These are phyloP conservation scores for Leptoteleia sp. DNA, from an alignment of 1,140 invertebrate genomes.

Conservation along the genomic window DNA sequence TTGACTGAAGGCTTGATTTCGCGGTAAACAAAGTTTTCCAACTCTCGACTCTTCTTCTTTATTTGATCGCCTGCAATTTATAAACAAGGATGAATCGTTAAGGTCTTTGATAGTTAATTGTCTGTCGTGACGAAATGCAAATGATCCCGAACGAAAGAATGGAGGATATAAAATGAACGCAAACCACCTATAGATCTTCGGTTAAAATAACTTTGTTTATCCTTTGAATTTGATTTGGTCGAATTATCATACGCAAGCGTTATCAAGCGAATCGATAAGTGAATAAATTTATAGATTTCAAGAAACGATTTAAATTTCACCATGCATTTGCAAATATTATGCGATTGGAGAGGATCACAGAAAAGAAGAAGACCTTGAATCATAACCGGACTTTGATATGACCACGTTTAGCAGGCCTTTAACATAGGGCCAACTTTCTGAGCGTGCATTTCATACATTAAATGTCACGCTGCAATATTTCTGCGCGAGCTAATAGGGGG, in stretches of 20 bases:
- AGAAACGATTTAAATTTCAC: conserved; percentile 9
- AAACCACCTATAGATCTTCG: too few relatives aligned
- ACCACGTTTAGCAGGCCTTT: not conserved
- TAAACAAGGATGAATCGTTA: conserved; percentile 1
- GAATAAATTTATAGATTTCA: conserved; percentile 6
- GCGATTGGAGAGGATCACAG: conserved; percentile 17
- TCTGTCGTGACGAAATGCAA: not conserved
- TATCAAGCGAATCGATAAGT: not conserved
- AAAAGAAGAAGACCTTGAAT: conserved; percentile 51
- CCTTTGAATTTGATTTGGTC: not conserved
- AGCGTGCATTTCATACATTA: not conserved
- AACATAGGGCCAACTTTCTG: conserved; percentile 6
- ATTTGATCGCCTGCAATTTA: conserved; percentile 1
- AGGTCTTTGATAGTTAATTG: conserved; percentile 5
- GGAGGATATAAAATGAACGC: too few relatives aligned
- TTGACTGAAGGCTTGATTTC: not conserved
- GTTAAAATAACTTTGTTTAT: too few relatives aligned
- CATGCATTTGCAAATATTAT: conserved; percentile 14
- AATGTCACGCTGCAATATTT: not conserved
- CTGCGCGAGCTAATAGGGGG: too few relatives aligned
- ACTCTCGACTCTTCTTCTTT: not conserved
- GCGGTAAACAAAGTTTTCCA: not conserved
- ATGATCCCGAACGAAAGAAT: not conserved
- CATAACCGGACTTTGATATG: conserved; percentile 28
- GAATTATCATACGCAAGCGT: not conserved